Base-by-base conservation (phyloP, 1,140 invertebrate genomes). In the Drosophila rufa region DNA sequence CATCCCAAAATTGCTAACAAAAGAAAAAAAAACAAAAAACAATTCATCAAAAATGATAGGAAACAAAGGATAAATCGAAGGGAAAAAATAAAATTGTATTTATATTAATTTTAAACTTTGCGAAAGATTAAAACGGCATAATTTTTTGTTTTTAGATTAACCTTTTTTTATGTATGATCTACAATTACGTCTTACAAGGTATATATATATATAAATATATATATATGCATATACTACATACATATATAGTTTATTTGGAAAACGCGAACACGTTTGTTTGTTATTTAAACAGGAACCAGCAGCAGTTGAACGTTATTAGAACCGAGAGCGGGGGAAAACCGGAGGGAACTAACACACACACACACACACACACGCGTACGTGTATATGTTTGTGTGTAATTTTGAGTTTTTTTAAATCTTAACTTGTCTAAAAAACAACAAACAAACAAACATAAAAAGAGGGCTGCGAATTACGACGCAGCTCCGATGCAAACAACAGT, bases 401-500 rank as follows among this genome's bases (percentile, higher is more conserved):
- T 70, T 70, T 80, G 61, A 67, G 78, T 80, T 84, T 77, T 84
- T 75, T 80, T 71, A 56, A 66, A 70, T 70, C 43, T 65, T 59
- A 81, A 81, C 60, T 76, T 70, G 79, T 80, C 77, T 59, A 61
- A 79, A 80, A 59, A 50, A 62, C 38, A 59, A 71, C 43, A 61
- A 81, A 59, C 33, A 62, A 25, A 25, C 3, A 25, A 25, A 25
- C 22, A 68, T 69, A 75, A 62, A 48, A 62, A 67, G 33, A 22
- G 45, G 14, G 33, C 61, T 69, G 66, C 66, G 25, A 36, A 65
- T 69, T 27, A 36, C 19, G 38, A 36, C 5, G 47, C 66, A 66
- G 66, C 33, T 45, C 38, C 62, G 70, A 80, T 69, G 70, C 70
- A 76, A 81, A 81, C 79, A 84, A 87, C 75, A 87, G 75, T 82